These are phyloP conservation scores for Coptodon bakossiorum DNA, from an alignment of 2,113 vertebrate genomes.

Conservation along the genomic window DNA sequence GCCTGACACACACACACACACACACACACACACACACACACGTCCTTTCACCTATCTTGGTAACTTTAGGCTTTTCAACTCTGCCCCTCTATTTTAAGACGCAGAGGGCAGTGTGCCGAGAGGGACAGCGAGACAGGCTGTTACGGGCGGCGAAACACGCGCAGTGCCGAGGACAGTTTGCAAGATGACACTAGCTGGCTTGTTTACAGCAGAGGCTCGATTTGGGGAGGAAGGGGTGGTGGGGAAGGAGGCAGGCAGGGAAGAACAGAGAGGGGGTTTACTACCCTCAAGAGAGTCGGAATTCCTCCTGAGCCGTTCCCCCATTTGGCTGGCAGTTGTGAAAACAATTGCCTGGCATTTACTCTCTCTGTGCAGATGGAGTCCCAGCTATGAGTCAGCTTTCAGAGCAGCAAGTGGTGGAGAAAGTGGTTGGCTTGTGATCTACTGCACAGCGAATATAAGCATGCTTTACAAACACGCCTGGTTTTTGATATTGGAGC, in stretches of 20 bases:
- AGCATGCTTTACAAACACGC: conserved; percentile 15
- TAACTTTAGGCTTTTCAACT: conserved; percentile 47
- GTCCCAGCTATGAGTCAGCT: conserved; percentile 70
- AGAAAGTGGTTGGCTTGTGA: conserved; percentile 58
- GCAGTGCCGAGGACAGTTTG: conserved; percentile 31
- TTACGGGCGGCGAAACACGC: conserved; percentile 13
- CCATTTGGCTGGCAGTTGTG: conserved; percentile 79
- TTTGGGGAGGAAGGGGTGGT: background rate
- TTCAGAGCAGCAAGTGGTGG: conserved; percentile 58
- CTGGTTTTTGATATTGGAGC: conserved; percentile 20
- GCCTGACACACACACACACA: background rate
- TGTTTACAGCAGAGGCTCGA: conserved; percentile 57
- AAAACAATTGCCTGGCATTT: conserved; percentile 76
- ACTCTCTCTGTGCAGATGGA: conserved; percentile 63
- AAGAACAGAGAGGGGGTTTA: conserved; percentile 51
- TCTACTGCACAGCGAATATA: conserved; percentile 32
- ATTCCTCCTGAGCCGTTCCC: conserved; percentile 72
- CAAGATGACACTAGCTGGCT: conserved; percentile 52
- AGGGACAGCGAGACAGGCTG: conserved; percentile 28
- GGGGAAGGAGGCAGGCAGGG: conserved; percentile 6
- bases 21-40: background rate
- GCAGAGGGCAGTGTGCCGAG: conserved; percentile 34
- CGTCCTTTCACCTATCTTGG: conserved; percentile 33
- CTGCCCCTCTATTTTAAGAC: conserved; percentile 59
- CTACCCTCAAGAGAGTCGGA: conserved; percentile 66